Percentiles rank a stretch among this genome's conserved stretches.
These are phyloP conservation scores for Promerops cafer DNA, from an alignment of 2,113 vertebrate genomes.

Conservation along the genomic window DNA sequence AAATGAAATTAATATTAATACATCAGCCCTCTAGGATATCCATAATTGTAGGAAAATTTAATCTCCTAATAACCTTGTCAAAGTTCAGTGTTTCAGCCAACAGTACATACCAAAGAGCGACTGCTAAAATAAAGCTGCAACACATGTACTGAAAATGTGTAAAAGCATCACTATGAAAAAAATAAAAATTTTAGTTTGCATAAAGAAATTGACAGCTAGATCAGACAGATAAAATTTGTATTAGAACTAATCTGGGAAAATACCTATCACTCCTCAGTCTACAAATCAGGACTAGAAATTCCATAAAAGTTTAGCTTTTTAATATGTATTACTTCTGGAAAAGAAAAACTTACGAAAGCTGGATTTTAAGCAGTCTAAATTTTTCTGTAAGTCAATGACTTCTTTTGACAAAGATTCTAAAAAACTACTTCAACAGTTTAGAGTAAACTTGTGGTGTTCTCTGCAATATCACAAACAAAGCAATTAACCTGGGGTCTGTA, in stretches of 20 bases:
- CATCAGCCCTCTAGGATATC: background rate
- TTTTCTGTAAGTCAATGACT: background rate
- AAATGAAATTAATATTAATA: background rate
- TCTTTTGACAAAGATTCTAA: background rate
- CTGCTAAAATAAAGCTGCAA: background rate
- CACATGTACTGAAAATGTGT: background rate
- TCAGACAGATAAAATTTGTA: background rate
- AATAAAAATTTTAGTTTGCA: background rate
- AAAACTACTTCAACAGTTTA: background rate
- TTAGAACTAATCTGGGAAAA: background rate
- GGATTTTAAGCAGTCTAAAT: background rate
- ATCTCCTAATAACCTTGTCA: background rate
- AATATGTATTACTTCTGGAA: background rate
- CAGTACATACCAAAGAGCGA: background rate
- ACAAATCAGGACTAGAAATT: background rate
- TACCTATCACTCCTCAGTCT: background rate
- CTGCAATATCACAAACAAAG: background rate
- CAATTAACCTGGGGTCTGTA: background rate
- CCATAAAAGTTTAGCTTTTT: background rate
- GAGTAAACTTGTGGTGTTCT: background rate
- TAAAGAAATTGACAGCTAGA: background rate
- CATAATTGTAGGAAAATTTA: background rate
- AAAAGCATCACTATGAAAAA: background rate
- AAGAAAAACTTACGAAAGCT: background rate
- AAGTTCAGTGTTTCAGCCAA: background rate